These are phyloP conservation scores for Lamprologus ornatipinnis DNA, from an alignment of 2,113 vertebrate species.

Conservation along the genomic window DNA sequence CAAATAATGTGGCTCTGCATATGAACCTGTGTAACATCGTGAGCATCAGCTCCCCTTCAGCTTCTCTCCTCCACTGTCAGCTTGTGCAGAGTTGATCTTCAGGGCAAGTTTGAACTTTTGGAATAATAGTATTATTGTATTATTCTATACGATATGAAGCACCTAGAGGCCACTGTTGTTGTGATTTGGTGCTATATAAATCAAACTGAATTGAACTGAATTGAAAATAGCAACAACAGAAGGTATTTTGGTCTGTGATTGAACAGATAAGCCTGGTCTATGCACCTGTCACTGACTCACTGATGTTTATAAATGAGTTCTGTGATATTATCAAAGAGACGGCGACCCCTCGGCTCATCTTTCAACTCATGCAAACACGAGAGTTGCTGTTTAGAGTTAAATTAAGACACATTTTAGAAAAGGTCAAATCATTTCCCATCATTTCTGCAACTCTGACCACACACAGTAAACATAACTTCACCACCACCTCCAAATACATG, in stretches of 20 bases:
- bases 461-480: neutral
- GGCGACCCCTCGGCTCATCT: neutral
- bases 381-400: neutral
- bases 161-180: neutral
- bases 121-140: neutral
- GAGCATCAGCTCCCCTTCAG: neutral
- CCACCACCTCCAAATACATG: neutral
- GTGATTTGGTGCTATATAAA: neutral
- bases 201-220: fast-evolving
- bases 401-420: neutral
- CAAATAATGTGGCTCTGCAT: neutral
- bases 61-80: neutral
- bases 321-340: fast-evolving
- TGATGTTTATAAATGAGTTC: neutral
- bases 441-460: neutral
- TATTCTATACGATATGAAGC: neutral
- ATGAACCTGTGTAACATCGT: neutral
- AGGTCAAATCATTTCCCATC: neutral
- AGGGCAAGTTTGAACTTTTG: fast-evolving
- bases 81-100: neutral
- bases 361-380: neutral
- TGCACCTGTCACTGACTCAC: neutral
- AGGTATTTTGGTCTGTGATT: neutral
- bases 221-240: neutral
- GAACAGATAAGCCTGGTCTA: neutral